Evolutionary conservation across 1,140 invertebrate species (phyloP).

Genomic region (Spodoptera litura): DNA sequence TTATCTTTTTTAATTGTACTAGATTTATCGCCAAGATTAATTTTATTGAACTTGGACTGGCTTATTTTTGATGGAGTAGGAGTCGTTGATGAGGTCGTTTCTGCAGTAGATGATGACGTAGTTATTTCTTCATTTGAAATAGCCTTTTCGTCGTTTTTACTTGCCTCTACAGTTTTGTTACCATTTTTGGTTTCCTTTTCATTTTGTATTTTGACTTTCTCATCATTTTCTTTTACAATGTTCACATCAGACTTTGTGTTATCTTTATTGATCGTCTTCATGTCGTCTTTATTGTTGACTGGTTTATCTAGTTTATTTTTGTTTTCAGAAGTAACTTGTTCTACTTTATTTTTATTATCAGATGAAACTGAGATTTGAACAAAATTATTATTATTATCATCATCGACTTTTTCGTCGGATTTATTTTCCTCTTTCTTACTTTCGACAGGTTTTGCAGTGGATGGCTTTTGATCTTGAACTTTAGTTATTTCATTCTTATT

Average conservation of each 20-base stretch:
- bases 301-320: slow-evolving; percentile 1
- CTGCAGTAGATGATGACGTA: slow-evolving; percentile 10
- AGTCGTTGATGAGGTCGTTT: slow-evolving; percentile 1
- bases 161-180: slow-evolving; percentile 9
- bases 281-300: neutral
- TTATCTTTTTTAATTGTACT: slow-evolving; percentile 54
- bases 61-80: slow-evolving; percentile 4
- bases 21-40: slow-evolving; percentile 12
- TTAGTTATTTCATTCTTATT: slow-evolving; percentile 3
- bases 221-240: neutral
- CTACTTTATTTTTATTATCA: slow-evolving; percentile 12
- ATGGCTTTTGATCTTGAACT: neutral
- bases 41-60: slow-evolving; percentile 37
- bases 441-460: neutral
- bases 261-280: too few species aligned
- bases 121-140: slow-evolving; percentile 30
- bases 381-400: slow-evolving; percentile 36
- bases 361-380: slow-evolving; percentile 47
- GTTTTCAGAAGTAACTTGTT: neutral
- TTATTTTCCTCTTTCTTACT: slow-evolving; percentile 7
- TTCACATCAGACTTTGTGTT: too few species aligned
- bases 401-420: neutral
- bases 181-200: slow-evolving; percentile 46
- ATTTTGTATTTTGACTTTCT: neutral
- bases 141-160: slow-evolving; percentile 31